Conservation (phyloP, 2,113 vertebrate genomes). For the Pardalotus punctatus region DNA sequence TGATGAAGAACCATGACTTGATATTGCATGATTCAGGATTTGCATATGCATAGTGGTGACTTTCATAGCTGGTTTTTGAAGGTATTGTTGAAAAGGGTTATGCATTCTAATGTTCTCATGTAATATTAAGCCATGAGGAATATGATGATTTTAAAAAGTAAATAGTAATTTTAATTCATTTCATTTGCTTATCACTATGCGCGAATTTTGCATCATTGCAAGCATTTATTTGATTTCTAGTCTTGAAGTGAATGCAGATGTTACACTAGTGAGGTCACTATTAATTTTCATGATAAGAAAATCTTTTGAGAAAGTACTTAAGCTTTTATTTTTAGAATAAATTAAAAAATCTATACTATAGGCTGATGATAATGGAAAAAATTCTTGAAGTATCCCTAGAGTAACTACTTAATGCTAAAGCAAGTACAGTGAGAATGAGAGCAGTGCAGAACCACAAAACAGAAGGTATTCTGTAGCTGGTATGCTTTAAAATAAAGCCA, state of each 20-base stretch:
- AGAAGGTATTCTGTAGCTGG: background rate
- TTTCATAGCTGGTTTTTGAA: background rate
- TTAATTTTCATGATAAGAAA: background rate
- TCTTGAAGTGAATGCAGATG: background rate
- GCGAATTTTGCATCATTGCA: background rate
- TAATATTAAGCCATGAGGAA: background rate
- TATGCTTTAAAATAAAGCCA: background rate
- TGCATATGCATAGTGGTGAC: background rate
- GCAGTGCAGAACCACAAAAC: background rate
- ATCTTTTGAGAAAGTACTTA: background rate
- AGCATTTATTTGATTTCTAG: background rate
- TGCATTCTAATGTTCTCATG: background rate
- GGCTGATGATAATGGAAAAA: background rate
- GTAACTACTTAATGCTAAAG: background rate
- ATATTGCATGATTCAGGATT: background rate
- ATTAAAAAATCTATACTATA: background rate
- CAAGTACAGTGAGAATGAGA: background rate
- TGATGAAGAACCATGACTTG: background rate
- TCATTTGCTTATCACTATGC: background rate
- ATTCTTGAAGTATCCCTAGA: background rate
- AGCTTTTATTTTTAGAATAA: background rate
- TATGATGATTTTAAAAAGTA: background rate
- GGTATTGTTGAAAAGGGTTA: background rate
- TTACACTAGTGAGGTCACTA: background rate
- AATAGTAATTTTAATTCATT: background rate